These are phyloP conservation scores for Thunnus maccoyii DNA, from an alignment of 2,113 vertebrate species.

Conservation along the genomic window DNA sequence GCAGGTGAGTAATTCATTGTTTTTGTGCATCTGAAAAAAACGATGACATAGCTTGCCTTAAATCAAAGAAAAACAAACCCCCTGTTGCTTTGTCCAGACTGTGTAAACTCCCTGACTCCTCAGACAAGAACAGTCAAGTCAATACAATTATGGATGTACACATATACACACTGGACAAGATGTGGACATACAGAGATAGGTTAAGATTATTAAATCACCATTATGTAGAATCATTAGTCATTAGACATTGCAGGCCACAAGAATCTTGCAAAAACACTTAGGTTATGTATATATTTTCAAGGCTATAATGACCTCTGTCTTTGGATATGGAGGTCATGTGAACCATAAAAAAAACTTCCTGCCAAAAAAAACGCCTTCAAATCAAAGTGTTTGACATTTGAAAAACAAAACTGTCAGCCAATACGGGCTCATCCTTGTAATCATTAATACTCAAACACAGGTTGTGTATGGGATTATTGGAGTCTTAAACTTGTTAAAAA, in stretches of 20 bases:
- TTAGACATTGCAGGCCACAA: not conserved
- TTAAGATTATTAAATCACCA: conserved; percentile 9
- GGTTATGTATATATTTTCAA: not conserved
- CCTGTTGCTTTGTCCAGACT: not conserved
- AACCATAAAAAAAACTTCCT: not conserved
- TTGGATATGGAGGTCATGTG: not conserved
- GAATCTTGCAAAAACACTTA: not conserved
- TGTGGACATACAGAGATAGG: not conserved
- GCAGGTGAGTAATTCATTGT: no score
- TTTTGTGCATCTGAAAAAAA: no score
- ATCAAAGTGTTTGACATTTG: no score
- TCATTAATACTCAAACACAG: no score
- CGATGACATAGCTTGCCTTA: not conserved
- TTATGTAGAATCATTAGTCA: not conserved
- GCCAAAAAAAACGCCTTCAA: no score
- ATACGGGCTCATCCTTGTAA: no score
- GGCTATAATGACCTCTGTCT: not conserved
- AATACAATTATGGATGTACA: conserved; percentile 6
- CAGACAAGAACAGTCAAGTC: conserved; percentile 17
- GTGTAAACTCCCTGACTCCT: not conserved
- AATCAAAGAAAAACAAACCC: conserved; percentile 11
- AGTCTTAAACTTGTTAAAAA: no score
- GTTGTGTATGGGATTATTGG: no score
- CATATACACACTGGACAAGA: not conserved
- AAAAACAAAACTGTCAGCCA: no score